These are phyloP conservation scores for Herpetotheres cachinnans DNA, from an alignment of 2,113 vertebrate genomes.

Conservation along the genomic window DNA sequence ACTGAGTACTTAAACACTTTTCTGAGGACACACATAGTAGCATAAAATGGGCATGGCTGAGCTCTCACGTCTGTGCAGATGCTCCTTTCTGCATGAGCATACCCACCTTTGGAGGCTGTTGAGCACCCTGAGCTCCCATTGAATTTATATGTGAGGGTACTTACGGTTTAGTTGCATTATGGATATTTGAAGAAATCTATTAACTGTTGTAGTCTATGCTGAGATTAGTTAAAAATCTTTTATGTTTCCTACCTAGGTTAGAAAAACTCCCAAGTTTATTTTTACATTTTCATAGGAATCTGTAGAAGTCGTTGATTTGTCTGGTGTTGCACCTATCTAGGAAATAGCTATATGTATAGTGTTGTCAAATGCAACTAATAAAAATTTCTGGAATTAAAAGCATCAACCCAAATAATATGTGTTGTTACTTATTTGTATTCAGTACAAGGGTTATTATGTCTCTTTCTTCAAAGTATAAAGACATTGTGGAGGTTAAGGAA, in stretches of 20 bases:
- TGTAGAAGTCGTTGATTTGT: not conserved
- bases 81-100: not conserved
- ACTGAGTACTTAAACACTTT: not conserved
- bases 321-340: not conserved
- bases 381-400: not conserved
- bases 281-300: not conserved
- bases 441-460: not conserved
- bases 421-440: not conserved
- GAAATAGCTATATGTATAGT: not conserved
- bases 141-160: not conserved
- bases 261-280: not conserved
- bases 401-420: not conserved
- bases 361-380: not conserved
- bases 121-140: not conserved
- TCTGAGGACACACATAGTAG: not conserved
- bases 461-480: not conserved
- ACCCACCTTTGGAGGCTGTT: not conserved
- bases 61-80: not conserved
- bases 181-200: not conserved
- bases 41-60: not conserved
- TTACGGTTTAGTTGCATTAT: not conserved
- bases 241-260: not conserved
- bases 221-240: not conserved
- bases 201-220: not conserved
- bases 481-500: not conserved